A percentile compares a stretch with the other conserved stretches of the same genome.
Conservation (phyloP, 1,140 invertebrate genomes). For the Drosophila saltans region DNA sequence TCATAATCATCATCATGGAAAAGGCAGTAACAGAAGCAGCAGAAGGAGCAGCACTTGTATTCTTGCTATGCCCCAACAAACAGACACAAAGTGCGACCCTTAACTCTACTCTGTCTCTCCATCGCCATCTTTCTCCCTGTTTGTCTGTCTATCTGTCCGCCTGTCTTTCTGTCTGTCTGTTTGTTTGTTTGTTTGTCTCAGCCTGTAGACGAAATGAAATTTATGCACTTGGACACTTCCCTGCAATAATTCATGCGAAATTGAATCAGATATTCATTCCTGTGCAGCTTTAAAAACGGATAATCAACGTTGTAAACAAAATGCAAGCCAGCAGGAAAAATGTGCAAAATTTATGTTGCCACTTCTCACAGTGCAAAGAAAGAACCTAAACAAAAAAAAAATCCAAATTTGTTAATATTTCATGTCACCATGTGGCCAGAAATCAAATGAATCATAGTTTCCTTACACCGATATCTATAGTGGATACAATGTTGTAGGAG, state of each 20-base stretch:
- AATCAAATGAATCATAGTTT: constrained; percentile 9
- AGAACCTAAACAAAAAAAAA: constrained; percentile 35
- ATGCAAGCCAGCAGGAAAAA: constrained; percentile 40
- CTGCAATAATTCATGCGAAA: constrained; percentile 81
- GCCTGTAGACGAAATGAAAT: constrained; percentile 72
- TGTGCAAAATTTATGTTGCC: constrained; percentile 59
- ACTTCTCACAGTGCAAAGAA: background rate
- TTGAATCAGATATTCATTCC: constrained; percentile 81
- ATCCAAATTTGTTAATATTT: constrained; percentile 5
- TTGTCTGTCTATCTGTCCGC: constrained; percentile 20
- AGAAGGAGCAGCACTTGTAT: constrained; percentile 48
- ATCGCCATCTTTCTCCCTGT: constrained; percentile 28
- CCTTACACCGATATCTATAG: background rate
- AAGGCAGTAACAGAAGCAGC: constrained; percentile 30
- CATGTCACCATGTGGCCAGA: background rate
- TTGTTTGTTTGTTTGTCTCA: constrained; percentile 10
- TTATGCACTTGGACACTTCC: constrained; percentile 81
- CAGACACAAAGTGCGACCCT: constrained; percentile 63
- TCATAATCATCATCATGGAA: constrained; percentile 27
- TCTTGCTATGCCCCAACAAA: constrained; percentile 64
- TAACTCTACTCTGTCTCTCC: constrained; percentile 32
- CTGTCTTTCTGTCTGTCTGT: constrained; percentile 3
- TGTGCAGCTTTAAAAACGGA: constrained; percentile 76
- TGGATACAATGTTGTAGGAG: background rate
- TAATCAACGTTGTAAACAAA: constrained; percentile 78